phyloP scores from a whole-genome alignment of 2,797 vertebrate species.

The Morus bassanus region DNA sequence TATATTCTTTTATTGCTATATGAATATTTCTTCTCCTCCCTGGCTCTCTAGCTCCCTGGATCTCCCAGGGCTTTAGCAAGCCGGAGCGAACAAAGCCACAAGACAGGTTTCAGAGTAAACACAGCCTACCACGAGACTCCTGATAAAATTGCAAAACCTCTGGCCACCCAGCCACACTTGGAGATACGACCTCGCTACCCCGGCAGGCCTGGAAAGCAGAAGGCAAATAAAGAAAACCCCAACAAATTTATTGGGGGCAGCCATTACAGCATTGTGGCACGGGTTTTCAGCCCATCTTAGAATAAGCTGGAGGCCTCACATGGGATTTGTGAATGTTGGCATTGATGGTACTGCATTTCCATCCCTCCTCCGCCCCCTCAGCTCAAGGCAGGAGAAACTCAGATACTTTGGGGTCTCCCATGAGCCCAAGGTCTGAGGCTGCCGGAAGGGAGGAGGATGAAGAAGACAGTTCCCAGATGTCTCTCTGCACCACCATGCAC shows the following conservation, averaged over 20 bases:
- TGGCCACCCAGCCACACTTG: not conserved
- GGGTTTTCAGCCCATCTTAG: not conserved
- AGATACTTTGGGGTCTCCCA: not conserved
- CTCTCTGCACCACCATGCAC: not conserved
- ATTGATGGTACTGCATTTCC: not conserved
- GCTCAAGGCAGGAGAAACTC: not conserved
- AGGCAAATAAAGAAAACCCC: not conserved
- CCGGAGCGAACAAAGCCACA: not conserved
- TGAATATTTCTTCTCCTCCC: not conserved
- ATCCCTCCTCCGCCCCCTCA: not conserved
- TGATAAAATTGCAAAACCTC: not conserved
- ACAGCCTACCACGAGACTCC: not conserved
- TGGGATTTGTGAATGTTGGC: not conserved
- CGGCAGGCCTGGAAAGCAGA: not conserved
- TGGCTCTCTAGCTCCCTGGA: not conserved
- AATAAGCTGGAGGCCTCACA: not conserved
- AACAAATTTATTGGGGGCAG: not conserved
- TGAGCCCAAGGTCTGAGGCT: not conserved
- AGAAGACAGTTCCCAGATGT: not conserved
- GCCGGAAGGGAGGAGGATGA: not conserved
- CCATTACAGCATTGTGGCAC: accelerated
- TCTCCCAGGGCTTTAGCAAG: not conserved
- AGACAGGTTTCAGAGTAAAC: constrained; percentile 45
- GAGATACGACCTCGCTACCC: not conserved
- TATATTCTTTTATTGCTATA: not conserved